Percentiles rank a stretch among this genome's conserved stretches.
phyloP scores from a whole-genome alignment of 2,797 vertebrate genomes.

The Macropus fuliginosus region DNA sequence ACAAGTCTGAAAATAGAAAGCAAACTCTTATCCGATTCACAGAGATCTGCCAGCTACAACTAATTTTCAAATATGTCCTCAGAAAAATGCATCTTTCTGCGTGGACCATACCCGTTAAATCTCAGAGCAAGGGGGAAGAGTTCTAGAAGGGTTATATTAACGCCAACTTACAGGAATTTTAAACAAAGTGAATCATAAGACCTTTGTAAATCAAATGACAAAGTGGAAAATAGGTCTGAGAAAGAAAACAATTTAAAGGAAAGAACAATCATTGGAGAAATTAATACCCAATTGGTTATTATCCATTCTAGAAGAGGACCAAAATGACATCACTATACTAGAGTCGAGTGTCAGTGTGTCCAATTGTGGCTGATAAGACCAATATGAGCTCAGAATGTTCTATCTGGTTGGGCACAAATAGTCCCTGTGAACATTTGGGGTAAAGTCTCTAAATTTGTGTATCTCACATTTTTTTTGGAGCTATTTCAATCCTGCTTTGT shows the following conservation, averaged over 20 bases:
- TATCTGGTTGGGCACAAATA: too few relatives aligned
- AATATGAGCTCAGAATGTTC: too few relatives aligned
- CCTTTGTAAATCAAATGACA: background rate
- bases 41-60: background rate
- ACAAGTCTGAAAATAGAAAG: constrained; percentile 2
- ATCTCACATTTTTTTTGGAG: too few relatives aligned
- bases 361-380: too few relatives aligned
- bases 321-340: too few relatives aligned
- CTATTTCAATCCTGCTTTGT: too few relatives aligned
- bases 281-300: constrained; percentile 16
- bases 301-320: too few relatives aligned
- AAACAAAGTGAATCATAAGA: background rate
- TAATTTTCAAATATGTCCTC: background rate
- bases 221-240: background rate
- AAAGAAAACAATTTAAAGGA: background rate
- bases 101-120: background rate
- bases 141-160: background rate
- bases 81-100: background rate
- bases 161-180: background rate
- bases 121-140: background rate
- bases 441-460: too few relatives aligned
- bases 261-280: background rate
- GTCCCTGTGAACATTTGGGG: too few relatives aligned
- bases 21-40: background rate
- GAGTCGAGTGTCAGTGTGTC: too few relatives aligned